A percentile compares a stretch with the other conserved stretches of the same genome.
Conservation (phyloP, 2,113 vertebrate genomes). For the Bos javanicus region DNA sequence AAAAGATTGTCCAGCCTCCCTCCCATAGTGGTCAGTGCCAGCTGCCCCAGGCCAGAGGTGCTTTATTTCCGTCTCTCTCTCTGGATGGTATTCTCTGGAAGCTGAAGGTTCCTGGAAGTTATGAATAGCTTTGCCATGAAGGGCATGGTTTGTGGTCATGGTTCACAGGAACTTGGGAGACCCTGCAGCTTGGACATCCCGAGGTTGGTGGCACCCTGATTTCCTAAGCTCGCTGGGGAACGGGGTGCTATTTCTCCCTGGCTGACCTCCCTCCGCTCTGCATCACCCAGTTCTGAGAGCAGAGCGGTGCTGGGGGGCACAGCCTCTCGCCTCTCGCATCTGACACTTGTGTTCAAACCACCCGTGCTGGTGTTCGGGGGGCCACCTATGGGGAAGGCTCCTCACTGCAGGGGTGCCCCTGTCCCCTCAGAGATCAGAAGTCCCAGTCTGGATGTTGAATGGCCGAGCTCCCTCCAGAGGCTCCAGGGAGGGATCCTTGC, state of each 20-base stretch:
- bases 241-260: rapidly evolving
- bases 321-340: rapidly evolving
- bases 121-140: not conserved
- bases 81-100: not conserved
- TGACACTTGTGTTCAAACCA: too few relatives aligned
- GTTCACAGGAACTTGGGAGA: rapidly evolving
- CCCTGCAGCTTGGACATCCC: rapidly evolving
- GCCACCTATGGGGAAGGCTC: not conserved
- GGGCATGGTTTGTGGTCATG: not conserved
- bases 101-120: not conserved
- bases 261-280: not conserved
- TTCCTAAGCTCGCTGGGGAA: not conserved
- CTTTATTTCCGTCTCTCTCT: not conserved
- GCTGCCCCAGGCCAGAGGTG: not conserved
- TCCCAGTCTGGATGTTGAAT: rapidly evolving
- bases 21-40: not conserved
- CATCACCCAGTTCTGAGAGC: not conserved
- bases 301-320: not conserved
- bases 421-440: not conserved
- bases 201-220: rapidly evolving
- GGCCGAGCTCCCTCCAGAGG: not conserved
- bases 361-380: not conserved
- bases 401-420: not conserved
- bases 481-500: not conserved
- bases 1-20: not conserved